These are phyloP conservation scores for Rambutsinella grinnellia DNA, from an alignment of 2,888 invertebrate species.

Conservation along the genomic window DNA sequence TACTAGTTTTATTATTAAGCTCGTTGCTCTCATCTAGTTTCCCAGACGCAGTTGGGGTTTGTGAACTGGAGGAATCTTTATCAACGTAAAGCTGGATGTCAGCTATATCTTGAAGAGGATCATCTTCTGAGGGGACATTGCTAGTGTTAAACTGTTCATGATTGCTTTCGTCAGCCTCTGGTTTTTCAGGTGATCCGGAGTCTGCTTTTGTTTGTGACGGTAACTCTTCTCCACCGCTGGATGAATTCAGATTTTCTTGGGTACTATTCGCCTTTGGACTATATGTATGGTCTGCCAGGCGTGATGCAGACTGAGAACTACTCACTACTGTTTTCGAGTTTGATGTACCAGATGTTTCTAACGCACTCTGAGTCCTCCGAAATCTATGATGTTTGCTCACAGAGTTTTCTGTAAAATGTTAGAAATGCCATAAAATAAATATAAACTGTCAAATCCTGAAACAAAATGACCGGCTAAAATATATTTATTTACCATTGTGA, in stretches of 20 bases:
- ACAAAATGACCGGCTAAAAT: neutral
- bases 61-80: neutral
- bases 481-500: conserved; percentile 51
- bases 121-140: conserved; percentile 29
- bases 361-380: conserved; percentile 68
- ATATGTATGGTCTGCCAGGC: conserved; percentile 27
- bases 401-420: conserved; percentile 21
- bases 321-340: conserved; percentile 27
- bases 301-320: conserved; percentile 49
- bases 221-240: conserved; percentile 14
- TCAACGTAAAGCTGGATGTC: conserved; percentile 31
- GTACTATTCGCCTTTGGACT: neutral
- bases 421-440: neutral
- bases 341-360: conserved; percentile 66
- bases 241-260: conserved; percentile 15
- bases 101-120: conserved; percentile 36
- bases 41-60: neutral
- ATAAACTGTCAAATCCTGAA: neutral
- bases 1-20: conserved; percentile 27
- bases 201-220: conserved; percentile 10
- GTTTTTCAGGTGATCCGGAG: conserved; percentile 14
- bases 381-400: conserved; percentile 63
- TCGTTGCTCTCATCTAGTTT: conserved; percentile 16
- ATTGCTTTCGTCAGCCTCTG: conserved; percentile 2
- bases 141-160: conserved; percentile 29